Evolutionary conservation across 2,888 invertebrate species (phyloP), one percentile per base, ranked within the genome.

Genomic region (Limenitis camilla): DNA sequence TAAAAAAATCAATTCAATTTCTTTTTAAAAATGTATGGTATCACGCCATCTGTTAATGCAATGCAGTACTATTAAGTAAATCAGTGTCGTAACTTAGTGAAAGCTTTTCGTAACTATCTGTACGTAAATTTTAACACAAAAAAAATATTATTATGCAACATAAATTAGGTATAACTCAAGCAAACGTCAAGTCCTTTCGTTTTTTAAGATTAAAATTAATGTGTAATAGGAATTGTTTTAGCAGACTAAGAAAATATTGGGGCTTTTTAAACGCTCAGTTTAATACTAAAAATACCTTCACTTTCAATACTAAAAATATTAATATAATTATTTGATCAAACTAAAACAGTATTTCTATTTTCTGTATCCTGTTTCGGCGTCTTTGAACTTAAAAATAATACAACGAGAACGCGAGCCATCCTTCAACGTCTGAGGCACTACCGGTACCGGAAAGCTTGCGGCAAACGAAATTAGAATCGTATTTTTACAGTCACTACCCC

Each of bases 391-490:
- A 68, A 71, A 71, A 73, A 74, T 75, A 81, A 82, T 78, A 79
- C 76, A 66, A 72, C 73, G 68, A 69, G 69, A 71, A 74, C 76
- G 72, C 75, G 77, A 74, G 72, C 71, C 72, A 85, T 87, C 72
- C 73, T 72, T 86, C 85, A 86, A 81, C 66, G 84, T 82, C 81
- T 61, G 60, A 59, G 52, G 59, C 65, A 67, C 72, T 68, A 70
- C 72, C 70, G 68, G 69, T 66, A 79, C 80, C 78, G 85, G 84
- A 83, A 83, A 80, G 75, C 75, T 70, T 56, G 69, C 71, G 67
- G 64, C 66, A 74, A 69, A 84, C 83, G 72, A 78, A 86, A 84
- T 86, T 85, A 86, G 87, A 87, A 84, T 81, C 78, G 76, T 84
- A 86, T 86, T 86, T 86, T 83, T 83, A 82, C 74, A 76, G 69